These are phyloP conservation scores for Drosophila paranaensis DNA, from an alignment of 2,888 invertebrate species.

Conservation along the genomic window DNA sequence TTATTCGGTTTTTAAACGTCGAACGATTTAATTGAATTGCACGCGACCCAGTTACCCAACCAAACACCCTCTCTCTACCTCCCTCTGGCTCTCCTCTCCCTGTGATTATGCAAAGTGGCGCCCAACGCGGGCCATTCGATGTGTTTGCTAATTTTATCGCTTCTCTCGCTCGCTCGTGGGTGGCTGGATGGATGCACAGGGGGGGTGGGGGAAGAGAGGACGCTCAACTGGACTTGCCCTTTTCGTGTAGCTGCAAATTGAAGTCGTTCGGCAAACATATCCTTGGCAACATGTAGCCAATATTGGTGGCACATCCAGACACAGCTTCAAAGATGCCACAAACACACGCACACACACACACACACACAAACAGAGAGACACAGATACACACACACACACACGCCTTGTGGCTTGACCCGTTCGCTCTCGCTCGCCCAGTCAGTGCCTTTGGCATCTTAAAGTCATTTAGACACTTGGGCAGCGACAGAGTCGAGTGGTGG, in stretches of 20 bases:
- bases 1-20: constrained; percentile 66
- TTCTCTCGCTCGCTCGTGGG: background rate
- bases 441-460: constrained; percentile 37
- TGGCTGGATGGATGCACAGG: background rate
- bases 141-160: constrained; percentile 54
- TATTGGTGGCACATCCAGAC: constrained; percentile 35
- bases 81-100: background rate
- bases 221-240: constrained; percentile 40
- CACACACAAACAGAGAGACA: background rate
- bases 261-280: constrained; percentile 24
- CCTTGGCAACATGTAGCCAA: constrained; percentile 36
- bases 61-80: background rate
- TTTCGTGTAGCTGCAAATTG: constrained; percentile 70
- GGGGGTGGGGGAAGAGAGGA: background rate
- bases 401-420: constrained; percentile 8
- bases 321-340: constrained; percentile 23
- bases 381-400: background rate
- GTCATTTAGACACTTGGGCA: constrained; percentile 40
- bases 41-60: constrained; percentile 36
- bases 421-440: background rate
- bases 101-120: constrained; percentile 59
- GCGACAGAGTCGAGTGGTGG: constrained; percentile 24
- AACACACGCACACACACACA: background rate
- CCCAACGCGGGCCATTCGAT: constrained; percentile 22
- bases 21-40: constrained; percentile 76